Conservation (phyloP, 92 coral and sea anemone species). For the Parazoanthus swiftii region DNA sequence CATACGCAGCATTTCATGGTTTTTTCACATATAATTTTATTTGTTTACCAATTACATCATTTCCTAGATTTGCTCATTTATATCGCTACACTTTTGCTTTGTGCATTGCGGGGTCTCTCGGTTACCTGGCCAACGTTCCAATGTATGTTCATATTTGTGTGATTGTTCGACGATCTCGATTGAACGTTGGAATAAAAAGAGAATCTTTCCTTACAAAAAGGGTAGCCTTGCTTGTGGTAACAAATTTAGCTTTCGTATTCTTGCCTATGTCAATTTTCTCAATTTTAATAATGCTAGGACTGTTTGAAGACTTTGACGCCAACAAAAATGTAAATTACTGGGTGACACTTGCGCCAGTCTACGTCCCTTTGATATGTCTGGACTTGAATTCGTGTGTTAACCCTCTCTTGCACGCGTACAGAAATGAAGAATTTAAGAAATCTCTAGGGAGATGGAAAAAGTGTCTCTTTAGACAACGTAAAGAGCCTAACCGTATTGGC, state of each 20-base stretch:
- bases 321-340: neutral
- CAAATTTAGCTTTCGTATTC: neutral
- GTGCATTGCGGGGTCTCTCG: neutral
- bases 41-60: neutral
- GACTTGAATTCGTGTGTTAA: conserved; percentile 11
- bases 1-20: neutral
- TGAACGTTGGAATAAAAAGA: conserved; percentile 8
- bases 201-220: conserved; percentile 12
- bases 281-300: neutral
- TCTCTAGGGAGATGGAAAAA: neutral
- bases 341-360: neutral
- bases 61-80: neutral
- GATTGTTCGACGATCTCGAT: conserved; percentile 5
- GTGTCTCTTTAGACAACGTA: neutral
- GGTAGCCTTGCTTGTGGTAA: conserved; percentile 12
- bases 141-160: conserved; percentile 13
- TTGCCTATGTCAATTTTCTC: neutral
- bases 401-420: conserved; percentile 25
- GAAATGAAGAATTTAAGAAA: conserved; percentile 25
- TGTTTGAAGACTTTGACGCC: neutral
- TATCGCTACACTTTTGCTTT: neutral
- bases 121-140: conserved; percentile 8
- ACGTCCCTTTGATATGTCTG: conserved; percentile 3
- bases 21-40: conserved; percentile 8
- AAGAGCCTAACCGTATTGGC: neutral